Evolutionary conservation across 2,888 invertebrate genomes (phyloP).

Genomic region (Caenorhabditis plicata): DNA sequence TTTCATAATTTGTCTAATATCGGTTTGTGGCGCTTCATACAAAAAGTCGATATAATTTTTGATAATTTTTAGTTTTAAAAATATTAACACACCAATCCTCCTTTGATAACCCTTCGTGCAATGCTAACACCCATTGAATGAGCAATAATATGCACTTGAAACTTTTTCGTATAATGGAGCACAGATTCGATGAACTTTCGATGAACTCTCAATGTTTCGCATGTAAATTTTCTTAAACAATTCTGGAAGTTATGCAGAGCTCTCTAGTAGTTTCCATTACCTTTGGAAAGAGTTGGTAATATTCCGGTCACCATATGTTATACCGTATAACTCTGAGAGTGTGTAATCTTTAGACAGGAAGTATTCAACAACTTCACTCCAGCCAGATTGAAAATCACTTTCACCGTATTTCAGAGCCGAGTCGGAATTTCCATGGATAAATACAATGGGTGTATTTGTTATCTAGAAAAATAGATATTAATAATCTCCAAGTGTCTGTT

Average conservation of each 20-base stretch:
- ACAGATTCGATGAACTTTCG: conserved; percentile 43
- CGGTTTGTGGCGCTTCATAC: too few relatives aligned
- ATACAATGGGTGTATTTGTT: conserved; percentile 48
- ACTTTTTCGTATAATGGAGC: conserved; percentile 40
- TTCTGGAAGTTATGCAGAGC: background rate
- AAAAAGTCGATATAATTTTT: too few relatives aligned
- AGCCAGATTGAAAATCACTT: conserved; percentile 42
- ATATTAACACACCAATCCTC: conserved; percentile 33
- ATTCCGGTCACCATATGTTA: conserved; percentile 58
- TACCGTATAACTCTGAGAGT: conserved; percentile 52
- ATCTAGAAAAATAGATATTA: conserved; percentile 29
- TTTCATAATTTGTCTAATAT: too few relatives aligned
- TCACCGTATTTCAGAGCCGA: conserved; percentile 48
- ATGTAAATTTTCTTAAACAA: conserved; percentile 26
- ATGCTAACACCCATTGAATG: conserved; percentile 57
- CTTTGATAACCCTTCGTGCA: conserved; percentile 41
- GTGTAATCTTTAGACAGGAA: conserved; percentile 43
- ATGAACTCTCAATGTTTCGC: conserved; percentile 21
- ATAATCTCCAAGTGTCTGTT: background rate
- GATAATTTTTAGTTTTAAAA: background rate
- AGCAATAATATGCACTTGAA: conserved; percentile 40
- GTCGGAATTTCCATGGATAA: conserved; percentile 62
- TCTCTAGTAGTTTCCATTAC: conserved; percentile 6
- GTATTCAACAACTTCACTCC: conserved; percentile 40
- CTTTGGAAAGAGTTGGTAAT: conserved; percentile 35